Evolutionary conservation across 2,888 invertebrate species (phyloP).

Genomic region (Lasioglossum zephyrum): DNA sequence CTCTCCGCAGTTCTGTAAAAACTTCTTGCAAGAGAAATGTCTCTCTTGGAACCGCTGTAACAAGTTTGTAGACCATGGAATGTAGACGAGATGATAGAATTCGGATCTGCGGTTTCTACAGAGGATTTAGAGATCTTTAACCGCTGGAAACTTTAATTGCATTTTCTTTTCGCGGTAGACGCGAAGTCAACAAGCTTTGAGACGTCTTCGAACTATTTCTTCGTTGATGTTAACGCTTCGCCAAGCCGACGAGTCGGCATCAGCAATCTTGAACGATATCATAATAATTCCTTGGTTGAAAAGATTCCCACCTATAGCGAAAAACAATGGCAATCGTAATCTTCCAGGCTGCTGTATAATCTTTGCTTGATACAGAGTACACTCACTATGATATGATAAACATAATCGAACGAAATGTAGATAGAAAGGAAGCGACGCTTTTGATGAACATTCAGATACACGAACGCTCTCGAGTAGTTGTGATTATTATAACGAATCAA

Average conservation of each 20-base stretch:
- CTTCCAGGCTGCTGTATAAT: background rate
- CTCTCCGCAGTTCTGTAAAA: background rate
- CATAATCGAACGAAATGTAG: background rate
- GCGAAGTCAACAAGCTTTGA: background rate
- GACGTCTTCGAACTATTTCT: background rate
- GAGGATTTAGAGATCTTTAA: background rate
- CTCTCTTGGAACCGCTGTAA: constrained; percentile 4
- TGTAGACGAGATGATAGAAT: background rate
- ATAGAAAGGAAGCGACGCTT: background rate
- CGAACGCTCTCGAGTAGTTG: background rate
- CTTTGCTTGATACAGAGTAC: background rate
- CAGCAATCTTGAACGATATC: background rate
- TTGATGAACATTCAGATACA: background rate
- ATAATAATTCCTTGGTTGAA: background rate
- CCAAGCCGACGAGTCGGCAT: background rate
- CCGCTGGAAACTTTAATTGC: background rate
- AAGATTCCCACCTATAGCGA: background rate
- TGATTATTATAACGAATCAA: background rate
- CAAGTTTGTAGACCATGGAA: background rate
- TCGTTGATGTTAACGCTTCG: background rate
- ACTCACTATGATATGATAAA: background rate
- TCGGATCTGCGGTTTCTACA: background rate
- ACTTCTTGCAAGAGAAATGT: background rate
- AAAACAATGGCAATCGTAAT: background rate
- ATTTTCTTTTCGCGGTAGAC: background rate